Conservation (phyloP, 2,888 invertebrate genomes). For the Cephonodes hylas region DNA sequence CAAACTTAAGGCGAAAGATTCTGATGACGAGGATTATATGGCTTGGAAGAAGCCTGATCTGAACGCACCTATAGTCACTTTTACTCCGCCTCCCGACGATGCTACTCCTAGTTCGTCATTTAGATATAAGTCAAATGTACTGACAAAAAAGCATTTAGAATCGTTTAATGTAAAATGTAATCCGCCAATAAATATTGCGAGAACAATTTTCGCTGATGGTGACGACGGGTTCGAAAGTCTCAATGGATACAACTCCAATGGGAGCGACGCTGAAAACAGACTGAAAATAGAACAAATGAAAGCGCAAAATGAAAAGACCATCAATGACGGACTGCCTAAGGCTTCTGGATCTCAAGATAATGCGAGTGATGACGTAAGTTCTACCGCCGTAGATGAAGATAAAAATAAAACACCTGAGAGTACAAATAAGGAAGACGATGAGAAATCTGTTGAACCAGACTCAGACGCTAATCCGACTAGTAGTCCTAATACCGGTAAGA, state of each 20-base stretch:
- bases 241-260: slow-evolving; percentile 89
- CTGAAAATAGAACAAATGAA: slow-evolving; percentile 28
- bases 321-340: slow-evolving; percentile 16
- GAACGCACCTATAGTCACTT: slow-evolving; percentile 67
- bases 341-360: slow-evolving; percentile 19
- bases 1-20: slow-evolving; percentile 71
- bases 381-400: slow-evolving; percentile 21
- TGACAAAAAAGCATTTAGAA: slow-evolving; percentile 73
- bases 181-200: slow-evolving; percentile 44
- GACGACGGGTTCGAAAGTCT: slow-evolving; percentile 94
- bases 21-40: slow-evolving; percentile 76
- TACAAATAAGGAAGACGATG: slow-evolving; percentile 70
- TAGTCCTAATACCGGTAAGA: slow-evolving; percentile 55
- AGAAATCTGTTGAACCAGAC: slow-evolving; percentile 59
- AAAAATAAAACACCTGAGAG: slow-evolving; percentile 16
- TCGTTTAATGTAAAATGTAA: slow-evolving; percentile 66
- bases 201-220: slow-evolving; percentile 72
- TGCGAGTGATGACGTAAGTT: slow-evolving; percentile 14
- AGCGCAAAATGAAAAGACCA: slow-evolving; percentile 7
- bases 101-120: slow-evolving; percentile 53
- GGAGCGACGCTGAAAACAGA: slow-evolving; percentile 75
- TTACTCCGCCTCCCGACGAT: slow-evolving; percentile 69
- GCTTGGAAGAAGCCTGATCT: slow-evolving; percentile 70
- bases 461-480: slow-evolving; percentile 60
- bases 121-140: slow-evolving; percentile 57